Percentiles rank a stretch among this genome's conserved stretches.
Evolutionary conservation across 2,797 vertebrate species (phyloP).

Genomic region (Vipera ursinii): DNA sequence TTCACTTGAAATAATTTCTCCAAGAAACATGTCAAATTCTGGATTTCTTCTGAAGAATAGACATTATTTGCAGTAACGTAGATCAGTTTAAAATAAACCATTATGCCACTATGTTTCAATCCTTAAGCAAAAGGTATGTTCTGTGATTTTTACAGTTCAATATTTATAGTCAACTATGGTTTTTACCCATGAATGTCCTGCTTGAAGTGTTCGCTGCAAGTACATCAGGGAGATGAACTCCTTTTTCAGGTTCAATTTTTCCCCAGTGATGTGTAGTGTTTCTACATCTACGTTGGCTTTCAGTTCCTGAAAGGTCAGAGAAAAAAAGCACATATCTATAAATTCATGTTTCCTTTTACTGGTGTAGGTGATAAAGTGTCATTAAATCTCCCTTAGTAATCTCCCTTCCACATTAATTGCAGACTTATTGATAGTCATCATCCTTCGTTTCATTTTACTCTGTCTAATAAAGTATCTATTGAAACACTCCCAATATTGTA

Average conservation of each 20-base stretch:
- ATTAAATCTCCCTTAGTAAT: neutral
- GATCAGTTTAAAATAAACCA: neutral
- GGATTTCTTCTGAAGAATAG: too few relatives aligned
- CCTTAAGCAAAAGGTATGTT: neutral
- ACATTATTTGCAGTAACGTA: too few relatives aligned
- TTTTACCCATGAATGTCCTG: conserved; percentile 48
- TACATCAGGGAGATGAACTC: neutral
- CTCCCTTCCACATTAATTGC: neutral
- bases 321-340: neutral
- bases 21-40: neutral
- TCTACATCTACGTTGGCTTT: conserved; percentile 23
- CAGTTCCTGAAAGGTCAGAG: conserved; percentile 44
- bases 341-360: neutral
- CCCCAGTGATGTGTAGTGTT: neutral
- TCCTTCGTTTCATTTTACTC: neutral
- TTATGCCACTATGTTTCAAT: neutral
- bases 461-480: neutral
- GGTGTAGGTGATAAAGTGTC: neutral
- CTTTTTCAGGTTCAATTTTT: conserved; percentile 1
- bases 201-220: conserved; percentile 6
- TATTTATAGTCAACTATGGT: neutral
- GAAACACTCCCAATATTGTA: neutral
- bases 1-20: neutral
- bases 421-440: neutral
- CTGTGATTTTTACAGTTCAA: neutral